Evolutionary conservation across 2,888 invertebrate species (phyloP).

Genomic region (Chrysina gloriosa): DNA sequence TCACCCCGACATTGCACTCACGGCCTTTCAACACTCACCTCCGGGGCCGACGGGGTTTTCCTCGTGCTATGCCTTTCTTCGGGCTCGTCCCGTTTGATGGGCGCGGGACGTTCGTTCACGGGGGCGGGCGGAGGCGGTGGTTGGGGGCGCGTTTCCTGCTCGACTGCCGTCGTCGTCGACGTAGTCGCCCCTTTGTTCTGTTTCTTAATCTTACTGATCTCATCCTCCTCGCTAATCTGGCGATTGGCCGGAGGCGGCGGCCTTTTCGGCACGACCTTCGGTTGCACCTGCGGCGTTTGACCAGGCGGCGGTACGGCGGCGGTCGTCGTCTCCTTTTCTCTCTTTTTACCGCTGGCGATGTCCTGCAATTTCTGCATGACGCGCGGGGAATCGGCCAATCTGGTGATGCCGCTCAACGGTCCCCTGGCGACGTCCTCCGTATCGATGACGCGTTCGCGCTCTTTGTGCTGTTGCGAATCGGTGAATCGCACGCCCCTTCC

Average conservation of each 20-base stretch:
- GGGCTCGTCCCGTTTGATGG: slow-evolving; percentile 64
- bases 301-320: slow-evolving; percentile 70
- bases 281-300: slow-evolving; percentile 57
- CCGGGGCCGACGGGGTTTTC: slow-evolving; percentile 77
- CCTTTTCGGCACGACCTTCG: slow-evolving; percentile 66
- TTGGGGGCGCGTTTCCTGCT: slow-evolving; percentile 60
- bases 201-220: slow-evolving; percentile 87
- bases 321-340: slow-evolving; percentile 75
- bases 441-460: slow-evolving; percentile 81
- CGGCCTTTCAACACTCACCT: slow-evolving; percentile 77
- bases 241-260: slow-evolving; percentile 74
- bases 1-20: too few species aligned
- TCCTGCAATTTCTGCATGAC: slow-evolving; percentile 91
- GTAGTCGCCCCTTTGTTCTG: slow-evolving; percentile 82
- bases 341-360: slow-evolving; percentile 78
- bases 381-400: slow-evolving; percentile 87
- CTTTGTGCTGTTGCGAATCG: slow-evolving; percentile 69
- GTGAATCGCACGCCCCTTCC: slow-evolving; percentile 74
- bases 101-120: slow-evolving; percentile 64
- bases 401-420: slow-evolving; percentile 89
- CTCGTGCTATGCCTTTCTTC: slow-evolving; percentile 68
- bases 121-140: slow-evolving; percentile 46
- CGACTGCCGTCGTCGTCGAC: slow-evolving; percentile 63
- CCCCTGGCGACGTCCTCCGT: slow-evolving; percentile 89
- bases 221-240: slow-evolving; percentile 90